phyloP scores from a whole-genome alignment of 2,888 invertebrate genomes.

The Plagiodera versicolora region DNA sequence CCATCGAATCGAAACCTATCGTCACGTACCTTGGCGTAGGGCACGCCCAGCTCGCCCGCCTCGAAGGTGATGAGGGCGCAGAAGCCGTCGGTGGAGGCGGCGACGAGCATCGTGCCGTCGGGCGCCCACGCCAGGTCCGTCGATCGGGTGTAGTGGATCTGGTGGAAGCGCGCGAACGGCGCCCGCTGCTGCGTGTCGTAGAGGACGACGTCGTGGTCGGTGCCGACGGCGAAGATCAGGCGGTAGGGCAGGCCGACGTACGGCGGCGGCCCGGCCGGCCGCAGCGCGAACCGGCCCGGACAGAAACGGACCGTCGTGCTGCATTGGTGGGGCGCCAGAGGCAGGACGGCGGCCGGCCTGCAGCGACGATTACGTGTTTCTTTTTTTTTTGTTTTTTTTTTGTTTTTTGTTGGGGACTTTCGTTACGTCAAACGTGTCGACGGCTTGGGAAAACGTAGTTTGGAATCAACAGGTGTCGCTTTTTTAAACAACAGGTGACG shows the following conservation, averaged over 20 bases:
- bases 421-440: too few relatives aligned
- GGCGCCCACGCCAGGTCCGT: conserved; percentile 87
- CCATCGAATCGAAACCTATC: too few relatives aligned
- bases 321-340: conserved; percentile 76
- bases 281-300: conserved; percentile 70
- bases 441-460: too few relatives aligned
- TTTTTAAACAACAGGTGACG: too few relatives aligned
- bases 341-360: conserved; percentile 78
- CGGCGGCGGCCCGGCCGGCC: conserved; percentile 59
- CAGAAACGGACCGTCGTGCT: conserved; percentile 84
- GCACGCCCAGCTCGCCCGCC: conserved; percentile 69
- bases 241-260: conserved; percentile 71
- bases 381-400: too few relatives aligned
- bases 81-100: conserved; percentile 89
- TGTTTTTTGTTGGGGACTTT: too few relatives aligned
- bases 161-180: conserved; percentile 79
- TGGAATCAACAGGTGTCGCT: too few relatives aligned
- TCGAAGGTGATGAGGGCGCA: conserved; percentile 82
- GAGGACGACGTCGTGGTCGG: conserved; percentile 80
- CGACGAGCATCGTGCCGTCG: conserved; percentile 74
- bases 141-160: conserved; percentile 87
- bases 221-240: conserved; percentile 89
- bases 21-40: conserved; percentile 54
- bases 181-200: conserved; percentile 84
- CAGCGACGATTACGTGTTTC: neutral